Evolutionary conservation across 2,888 invertebrate genomes (phyloP), one percentile per base, ranked within the genome.

Genomic region (Deilephila porcellus): DNA sequence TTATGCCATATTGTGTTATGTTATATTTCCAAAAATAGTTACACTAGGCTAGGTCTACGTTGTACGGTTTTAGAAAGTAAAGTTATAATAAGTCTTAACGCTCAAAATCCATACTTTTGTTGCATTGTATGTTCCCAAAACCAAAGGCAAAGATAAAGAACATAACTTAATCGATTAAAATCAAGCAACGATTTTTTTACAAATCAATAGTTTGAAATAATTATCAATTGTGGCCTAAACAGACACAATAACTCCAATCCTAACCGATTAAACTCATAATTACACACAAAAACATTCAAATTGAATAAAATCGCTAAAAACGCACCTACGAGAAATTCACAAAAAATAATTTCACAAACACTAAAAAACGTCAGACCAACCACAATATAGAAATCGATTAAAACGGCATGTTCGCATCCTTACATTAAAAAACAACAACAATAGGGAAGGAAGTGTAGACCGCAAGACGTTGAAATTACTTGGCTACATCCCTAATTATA

Each of bases 341-440:
- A 76, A 78, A 78, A 78, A 77, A 78, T 14, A 0, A 29, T 62
- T 79, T 81, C 79, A 76, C 81, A 79, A 71, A 73, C 56, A 73
- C 71, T 60, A 74, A 73, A 78, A 77, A 79, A 76, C 71, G 72
- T 63, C 79, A 88, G 87, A 80, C 82, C 85, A 86, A 93, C 93
- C 93, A 86, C 93, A 93, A 91, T 86, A 88, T 89, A 80, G 79
- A 90, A 94, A 93, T 94, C 92, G 94, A 94, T 94, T 94, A 90
- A 81, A 85, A 88, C 81, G 76, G 78, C 83, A 82, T 80, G 82
- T 80, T 80, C 80, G 81, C 80, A 82, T 82, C 78, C 29, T 78
- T 79, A 86, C 84, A 87, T 88, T 88, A 79, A 82, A 83, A 84
- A 81, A 67, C 81, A 81, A 75, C 79, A 88, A 94, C 94, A 94